Conservation (phyloP, 2,797 vertebrate genomes). For the Miichthys miiuy region DNA sequence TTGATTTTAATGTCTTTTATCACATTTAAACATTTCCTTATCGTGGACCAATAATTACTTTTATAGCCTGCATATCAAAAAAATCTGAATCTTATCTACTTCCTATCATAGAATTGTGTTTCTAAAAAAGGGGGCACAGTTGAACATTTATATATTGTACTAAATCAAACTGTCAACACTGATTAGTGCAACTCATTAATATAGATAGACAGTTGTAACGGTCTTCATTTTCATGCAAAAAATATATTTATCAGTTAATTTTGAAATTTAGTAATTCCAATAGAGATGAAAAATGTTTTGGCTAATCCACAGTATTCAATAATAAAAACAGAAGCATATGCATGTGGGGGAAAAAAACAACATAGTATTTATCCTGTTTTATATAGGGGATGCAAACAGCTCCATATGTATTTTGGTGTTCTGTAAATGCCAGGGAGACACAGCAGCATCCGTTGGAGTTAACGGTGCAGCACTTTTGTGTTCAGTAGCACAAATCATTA, state of each 20-base stretch:
- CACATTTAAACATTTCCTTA: conserved; percentile 11
- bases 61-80: background rate
- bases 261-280: conserved; percentile 14
- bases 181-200: conserved; percentile 26
- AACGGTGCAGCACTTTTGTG: conserved; percentile 99
- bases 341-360: conserved; percentile 21
- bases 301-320: conserved; percentile 35
- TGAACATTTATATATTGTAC: conserved; percentile 24
- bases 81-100: conserved; percentile 3
- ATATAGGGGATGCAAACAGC: conserved; percentile 77
- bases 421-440: conserved; percentile 96
- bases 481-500: conserved; percentile 99
- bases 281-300: conserved; percentile 25
- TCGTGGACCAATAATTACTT: conserved; percentile 1
- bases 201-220: conserved; percentile 18
- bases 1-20: conserved; percentile 5
- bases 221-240: conserved; percentile 35
- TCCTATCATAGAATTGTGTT: conserved; percentile 42
- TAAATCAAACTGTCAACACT: conserved; percentile 15
- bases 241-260: background rate
- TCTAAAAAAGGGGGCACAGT: conserved; percentile 42
- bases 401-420: conserved; percentile 91
- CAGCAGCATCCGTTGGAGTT: conserved; percentile 95
- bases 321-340: conserved; percentile 40
- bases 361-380: conserved; percentile 72